Evolutionary conservation across 2,113 vertebrate species (phyloP).

Genomic region (Myrmecophaga tridactyla): DNA sequence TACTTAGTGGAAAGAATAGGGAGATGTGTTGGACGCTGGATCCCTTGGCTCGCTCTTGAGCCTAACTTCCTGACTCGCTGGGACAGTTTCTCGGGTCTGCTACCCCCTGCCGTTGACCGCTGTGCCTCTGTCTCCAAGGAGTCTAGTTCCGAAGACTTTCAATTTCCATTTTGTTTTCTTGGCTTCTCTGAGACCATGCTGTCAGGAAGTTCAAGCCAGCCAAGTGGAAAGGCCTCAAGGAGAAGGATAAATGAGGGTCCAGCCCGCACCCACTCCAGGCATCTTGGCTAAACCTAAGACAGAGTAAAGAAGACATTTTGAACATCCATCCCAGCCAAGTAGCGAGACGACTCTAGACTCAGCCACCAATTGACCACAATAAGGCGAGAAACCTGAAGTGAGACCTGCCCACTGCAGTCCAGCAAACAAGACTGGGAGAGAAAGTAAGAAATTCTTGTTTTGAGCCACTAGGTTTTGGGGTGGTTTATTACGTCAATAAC

Average conservation of each 20-base stretch:
- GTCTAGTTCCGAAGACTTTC: background rate
- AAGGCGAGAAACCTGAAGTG: rapidly evolving
- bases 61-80: background rate
- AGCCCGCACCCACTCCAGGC: background rate
- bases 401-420: background rate
- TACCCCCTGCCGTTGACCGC: background rate
- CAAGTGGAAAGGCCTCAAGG: background rate
- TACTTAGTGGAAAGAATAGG: background rate
- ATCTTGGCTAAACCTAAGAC: background rate
- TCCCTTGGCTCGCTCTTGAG: background rate
- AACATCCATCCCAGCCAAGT: background rate
- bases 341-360: background rate
- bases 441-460: background rate
- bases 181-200: background rate
- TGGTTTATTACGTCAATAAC: background rate
- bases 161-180: background rate
- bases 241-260: background rate
- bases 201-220: background rate
- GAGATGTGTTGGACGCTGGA: background rate
- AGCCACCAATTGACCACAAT: too few relatives aligned
- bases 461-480: background rate
- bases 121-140: background rate
- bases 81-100: background rate
- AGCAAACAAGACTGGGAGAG: background rate
- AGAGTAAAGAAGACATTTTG: background rate